These are phyloP conservation scores for Cladopsammia gracilis DNA, from an alignment of 64 coral and sea anemone genomes.

Conservation along the genomic window DNA sequence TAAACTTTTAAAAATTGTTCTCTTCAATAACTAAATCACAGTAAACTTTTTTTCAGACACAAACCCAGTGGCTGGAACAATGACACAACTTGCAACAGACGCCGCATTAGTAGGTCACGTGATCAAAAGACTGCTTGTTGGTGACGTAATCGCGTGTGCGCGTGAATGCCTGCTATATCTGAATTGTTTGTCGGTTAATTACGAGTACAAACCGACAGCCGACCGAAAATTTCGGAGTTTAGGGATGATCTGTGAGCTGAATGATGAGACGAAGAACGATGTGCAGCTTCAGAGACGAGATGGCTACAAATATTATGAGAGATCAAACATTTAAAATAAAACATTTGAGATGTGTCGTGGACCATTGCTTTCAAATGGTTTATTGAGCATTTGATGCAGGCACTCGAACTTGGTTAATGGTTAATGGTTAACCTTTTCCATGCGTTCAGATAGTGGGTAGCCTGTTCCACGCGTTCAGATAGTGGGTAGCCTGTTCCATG, in stretches of 20 bases:
- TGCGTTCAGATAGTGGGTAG: too few species aligned
- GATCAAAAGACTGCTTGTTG: slow-evolving; percentile 46
- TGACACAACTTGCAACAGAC: slow-evolving; percentile 1
- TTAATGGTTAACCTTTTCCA: too few species aligned
- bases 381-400: too few species aligned
- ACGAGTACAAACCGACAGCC: slow-evolving; percentile 39
- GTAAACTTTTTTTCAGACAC: slow-evolving; percentile 14
- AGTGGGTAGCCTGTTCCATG: too few species aligned
- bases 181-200: slow-evolving; percentile 62
- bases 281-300: not conserved
- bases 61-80: slow-evolving; percentile 5
- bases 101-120: slow-evolving; percentile 16
- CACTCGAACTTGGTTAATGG: too few species aligned
- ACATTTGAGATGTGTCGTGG: too few species aligned
- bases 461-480: too few species aligned
- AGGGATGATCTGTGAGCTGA: slow-evolving; percentile 58
- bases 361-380: too few species aligned
- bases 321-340: not conserved
- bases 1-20: too few species aligned
- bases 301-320: slow-evolving; percentile 63
- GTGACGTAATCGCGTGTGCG: slow-evolving; percentile 63
- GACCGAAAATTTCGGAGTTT: not conserved
- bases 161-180: slow-evolving; percentile 65
- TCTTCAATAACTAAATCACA: too few species aligned
- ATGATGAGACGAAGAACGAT: slow-evolving; percentile 3